Base-by-base conservation (phyloP, 2,113 vertebrate genomes). In the Syngnathoides biaculeatus region DNA sequence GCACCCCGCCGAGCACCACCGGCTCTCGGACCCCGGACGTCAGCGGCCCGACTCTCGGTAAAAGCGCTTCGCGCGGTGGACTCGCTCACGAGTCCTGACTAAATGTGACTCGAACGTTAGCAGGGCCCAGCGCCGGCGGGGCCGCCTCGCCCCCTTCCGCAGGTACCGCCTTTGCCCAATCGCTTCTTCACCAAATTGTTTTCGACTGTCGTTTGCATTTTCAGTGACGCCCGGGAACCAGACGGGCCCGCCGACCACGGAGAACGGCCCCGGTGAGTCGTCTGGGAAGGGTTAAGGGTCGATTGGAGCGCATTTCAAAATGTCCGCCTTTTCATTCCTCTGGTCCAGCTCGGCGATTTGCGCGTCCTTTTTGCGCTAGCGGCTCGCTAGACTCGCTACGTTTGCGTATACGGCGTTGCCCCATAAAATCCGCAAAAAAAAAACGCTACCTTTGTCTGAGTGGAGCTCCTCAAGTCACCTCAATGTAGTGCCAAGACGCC, bases 201-300 rank as follows among this genome's bases (percentile, higher is more conserved):
- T 57, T 30, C 24, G 15, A 27, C 26, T 17, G 5, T 30, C 2
- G 14, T 6, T 14, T 57, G 55, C 17, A 30, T 15, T 27, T 57
- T 57, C 55, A 57, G 55, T 4, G 14, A 57, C 17, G 14, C 55
- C 55, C 3, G 26, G 26, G 26, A 4, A 15, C 7, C 6, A 43
- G 60, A 62, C 60, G 2, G 39, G 39, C 39, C 8, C 8, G 43
- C 8, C 8, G 43, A 48, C 62, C 38, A 2, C 5, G 1, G 10
- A 48, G 1, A 68, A 60, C 8, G 26, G 12, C 56, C 2, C 59
- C 2, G 68, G 77, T 86, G 35, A 70, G 73, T 77, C 26, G 1
- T 2, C 11, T 17, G 24, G 12, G 10, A 20, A 40, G 30, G n/a
- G n/a, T n/a, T n/a, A n/a, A n/a, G n/a, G n/a, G 30, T 6, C 30